phyloP scores from a whole-genome alignment of 1,140 invertebrate species.

The Varroa destructor region DNA sequence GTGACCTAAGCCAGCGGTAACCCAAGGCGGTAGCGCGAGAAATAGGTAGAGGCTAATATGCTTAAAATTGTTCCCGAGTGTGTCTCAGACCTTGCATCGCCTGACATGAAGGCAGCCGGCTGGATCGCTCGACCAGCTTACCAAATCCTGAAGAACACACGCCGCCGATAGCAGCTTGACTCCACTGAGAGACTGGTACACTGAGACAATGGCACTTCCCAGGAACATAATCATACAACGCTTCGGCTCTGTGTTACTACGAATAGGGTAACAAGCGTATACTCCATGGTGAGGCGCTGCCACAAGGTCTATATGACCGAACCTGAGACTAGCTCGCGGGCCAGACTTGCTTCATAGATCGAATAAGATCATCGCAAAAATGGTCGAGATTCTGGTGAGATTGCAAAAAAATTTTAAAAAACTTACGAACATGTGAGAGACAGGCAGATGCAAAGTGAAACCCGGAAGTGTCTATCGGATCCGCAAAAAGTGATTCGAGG shows the following conservation, averaged over 20 bases:
- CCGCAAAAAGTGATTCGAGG: not conserved
- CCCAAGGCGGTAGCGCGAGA: too few species aligned
- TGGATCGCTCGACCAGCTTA: not conserved
- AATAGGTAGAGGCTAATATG: conserved; percentile 15
- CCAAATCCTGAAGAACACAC: not conserved
- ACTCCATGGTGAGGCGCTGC: not conserved
- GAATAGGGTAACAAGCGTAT: not conserved
- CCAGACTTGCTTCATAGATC: too few species aligned
- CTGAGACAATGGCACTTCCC: not conserved
- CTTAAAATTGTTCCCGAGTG: conserved; percentile 28
- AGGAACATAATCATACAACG: not conserved
- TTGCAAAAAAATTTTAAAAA: not conserved
- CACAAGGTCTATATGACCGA: too few species aligned
- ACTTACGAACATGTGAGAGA: not conserved
- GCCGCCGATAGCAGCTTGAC: not conserved
- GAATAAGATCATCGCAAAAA: not conserved
- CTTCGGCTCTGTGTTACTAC: not conserved
- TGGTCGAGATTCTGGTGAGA: conserved; percentile 1
- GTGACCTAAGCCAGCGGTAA: too few species aligned
- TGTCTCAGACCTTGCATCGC: not conserved
- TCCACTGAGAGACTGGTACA: not conserved
- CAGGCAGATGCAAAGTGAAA: too few species aligned
- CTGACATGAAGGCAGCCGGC: not conserved
- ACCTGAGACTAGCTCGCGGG: too few species aligned
- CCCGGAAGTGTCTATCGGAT: too few species aligned